These are phyloP conservation scores for Drosophila lacertosa DNA, from an alignment of 1,140 invertebrate species.

Conservation along the genomic window DNA sequence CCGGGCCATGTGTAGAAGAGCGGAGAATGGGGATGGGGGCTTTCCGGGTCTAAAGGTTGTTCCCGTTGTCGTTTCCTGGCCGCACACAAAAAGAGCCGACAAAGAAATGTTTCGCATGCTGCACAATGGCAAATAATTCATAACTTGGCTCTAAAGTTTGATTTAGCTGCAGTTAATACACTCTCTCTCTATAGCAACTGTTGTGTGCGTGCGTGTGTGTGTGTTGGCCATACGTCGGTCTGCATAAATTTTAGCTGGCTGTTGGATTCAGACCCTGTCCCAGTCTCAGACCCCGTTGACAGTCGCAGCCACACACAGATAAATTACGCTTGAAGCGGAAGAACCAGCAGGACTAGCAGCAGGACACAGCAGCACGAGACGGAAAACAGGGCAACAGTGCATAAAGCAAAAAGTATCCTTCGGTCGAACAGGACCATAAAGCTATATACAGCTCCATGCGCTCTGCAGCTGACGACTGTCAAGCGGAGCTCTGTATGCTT, in stretches of 20 bases:
- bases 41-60: slow-evolving; percentile 24
- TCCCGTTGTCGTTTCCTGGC: slow-evolving; percentile 34
- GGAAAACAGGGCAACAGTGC: slow-evolving; percentile 24
- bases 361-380: slow-evolving; percentile 20
- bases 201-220: not conserved
- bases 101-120: slow-evolving; percentile 75
- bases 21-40: no score
- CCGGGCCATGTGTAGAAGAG: no score
- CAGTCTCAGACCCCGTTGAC: slow-evolving; percentile 23
- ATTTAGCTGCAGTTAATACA: slow-evolving; percentile 82
- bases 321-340: slow-evolving; percentile 76
- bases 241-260: slow-evolving; percentile 66
- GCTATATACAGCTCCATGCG: no score
- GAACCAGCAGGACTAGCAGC: slow-evolving; percentile 61
- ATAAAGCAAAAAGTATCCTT: slow-evolving; percentile 12
- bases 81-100: slow-evolving; percentile 45
- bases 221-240: slow-evolving; percentile 66
- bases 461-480: slow-evolving; percentile 52
- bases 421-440: slow-evolving; percentile 38
- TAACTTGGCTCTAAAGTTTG: slow-evolving; percentile 78
- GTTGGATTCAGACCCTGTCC: not conserved
- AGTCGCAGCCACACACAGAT: slow-evolving; percentile 57
- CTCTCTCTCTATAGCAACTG: slow-evolving; percentile 31
- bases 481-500: slow-evolving; percentile 60
- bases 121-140: slow-evolving; percentile 80